These are phyloP conservation scores for Bos taurus DNA, from an alignment of 2,113 vertebrate species.

Conservation along the genomic window DNA sequence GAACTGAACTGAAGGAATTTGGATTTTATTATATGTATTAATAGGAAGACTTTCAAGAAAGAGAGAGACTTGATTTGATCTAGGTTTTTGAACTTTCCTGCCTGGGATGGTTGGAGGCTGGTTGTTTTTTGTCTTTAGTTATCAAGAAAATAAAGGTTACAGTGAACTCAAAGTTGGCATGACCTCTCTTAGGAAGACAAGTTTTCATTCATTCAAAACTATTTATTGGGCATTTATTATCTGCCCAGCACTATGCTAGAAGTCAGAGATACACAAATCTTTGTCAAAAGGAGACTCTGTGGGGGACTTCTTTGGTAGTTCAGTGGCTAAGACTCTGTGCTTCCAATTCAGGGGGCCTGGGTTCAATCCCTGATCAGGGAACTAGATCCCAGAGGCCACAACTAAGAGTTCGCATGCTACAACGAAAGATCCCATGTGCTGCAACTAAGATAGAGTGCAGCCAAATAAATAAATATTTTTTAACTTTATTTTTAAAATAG, in stretches of 20 bases:
- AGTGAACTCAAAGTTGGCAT: not conserved
- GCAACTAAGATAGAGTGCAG: not conserved
- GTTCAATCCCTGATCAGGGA: not conserved
- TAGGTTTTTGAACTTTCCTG: constrained; percentile 24
- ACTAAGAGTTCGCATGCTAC: not conserved
- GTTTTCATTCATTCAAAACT: constrained; percentile 9
- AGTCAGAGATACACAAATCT: not conserved
- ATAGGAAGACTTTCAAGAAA: not conserved
- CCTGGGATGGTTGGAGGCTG: not conserved
- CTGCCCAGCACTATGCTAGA: not conserved
- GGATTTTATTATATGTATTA: not conserved
- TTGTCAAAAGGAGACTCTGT: not conserved
- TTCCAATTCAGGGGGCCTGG: not conserved
- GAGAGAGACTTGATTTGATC: not conserved
- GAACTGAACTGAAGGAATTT: not conserved
- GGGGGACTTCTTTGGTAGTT: not conserved
- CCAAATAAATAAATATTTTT: not conserved
- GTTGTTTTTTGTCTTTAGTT: not conserved
- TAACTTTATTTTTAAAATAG: not conserved
- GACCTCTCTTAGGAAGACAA: not conserved
- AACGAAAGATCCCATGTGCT: not conserved
- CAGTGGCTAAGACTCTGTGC: not conserved
- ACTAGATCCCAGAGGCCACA: not conserved
- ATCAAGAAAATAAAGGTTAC: not conserved
- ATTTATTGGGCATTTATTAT: not conserved